phyloP scores from a whole-genome alignment of 2,797 vertebrate genomes.

The Erethizon dorsatum region DNA sequence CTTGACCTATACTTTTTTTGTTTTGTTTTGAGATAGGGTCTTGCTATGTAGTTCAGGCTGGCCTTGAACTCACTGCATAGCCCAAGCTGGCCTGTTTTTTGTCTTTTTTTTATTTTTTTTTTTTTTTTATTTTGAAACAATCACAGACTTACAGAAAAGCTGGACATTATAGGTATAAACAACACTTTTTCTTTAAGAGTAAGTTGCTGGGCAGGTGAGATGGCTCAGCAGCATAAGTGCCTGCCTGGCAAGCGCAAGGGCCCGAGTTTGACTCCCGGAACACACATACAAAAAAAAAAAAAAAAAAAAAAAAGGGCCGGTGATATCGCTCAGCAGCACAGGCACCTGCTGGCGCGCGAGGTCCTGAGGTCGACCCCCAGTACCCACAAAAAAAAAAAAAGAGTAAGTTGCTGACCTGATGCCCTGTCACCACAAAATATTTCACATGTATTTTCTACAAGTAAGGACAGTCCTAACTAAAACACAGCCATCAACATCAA shows the following conservation, averaged over 20 bases:
- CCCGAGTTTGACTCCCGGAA: no score
- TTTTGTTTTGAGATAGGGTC: background rate
- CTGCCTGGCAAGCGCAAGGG: no score
- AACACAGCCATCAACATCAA: background rate
- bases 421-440: background rate
- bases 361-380: no score
- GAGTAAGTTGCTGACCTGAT: conserved; percentile 4
- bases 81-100: background rate
- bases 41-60: background rate
- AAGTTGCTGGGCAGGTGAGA: background rate
- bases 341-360: no score
- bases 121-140: background rate
- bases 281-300: no score
- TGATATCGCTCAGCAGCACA: no score
- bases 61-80: no score
- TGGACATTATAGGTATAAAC: background rate
- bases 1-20: background rate
- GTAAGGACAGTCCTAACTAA: background rate
- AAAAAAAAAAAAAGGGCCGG: no score
- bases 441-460: conserved; percentile 8
- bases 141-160: conserved; percentile 10
- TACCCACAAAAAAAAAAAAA: background rate
- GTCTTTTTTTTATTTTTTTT: background rate
- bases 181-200: conserved; percentile 1
- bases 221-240: no score